Evolutionary conservation across 92 coral and sea anemone species (phyloP).

Genomic region (Porites evermanni): DNA sequence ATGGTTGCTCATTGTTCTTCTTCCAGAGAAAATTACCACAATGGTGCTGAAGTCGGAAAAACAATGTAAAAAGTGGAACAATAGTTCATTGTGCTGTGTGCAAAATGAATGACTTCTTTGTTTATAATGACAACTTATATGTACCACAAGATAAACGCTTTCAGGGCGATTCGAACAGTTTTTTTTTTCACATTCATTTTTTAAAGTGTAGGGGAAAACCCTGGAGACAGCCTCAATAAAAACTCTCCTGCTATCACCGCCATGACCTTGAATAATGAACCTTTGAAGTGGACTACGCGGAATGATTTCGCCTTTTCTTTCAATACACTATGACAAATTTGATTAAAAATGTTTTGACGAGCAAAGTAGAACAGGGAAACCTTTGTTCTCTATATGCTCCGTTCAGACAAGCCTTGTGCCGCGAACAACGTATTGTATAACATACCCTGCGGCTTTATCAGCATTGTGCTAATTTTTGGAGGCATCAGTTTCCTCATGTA

Average conservation of each 20-base stretch:
- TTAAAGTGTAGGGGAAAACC: not conserved
- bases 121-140: not conserved
- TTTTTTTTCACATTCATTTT: not conserved
- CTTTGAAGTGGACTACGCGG: not conserved
- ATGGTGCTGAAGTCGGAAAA: not conserved
- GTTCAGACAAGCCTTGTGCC: constrained; percentile 5
- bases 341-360: constrained; percentile 16
- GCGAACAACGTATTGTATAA: not conserved
- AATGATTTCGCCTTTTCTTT: not conserved
- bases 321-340: constrained; percentile 19
- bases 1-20: constrained; percentile 72
- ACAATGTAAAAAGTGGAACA: constrained; percentile 14
- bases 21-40: constrained; percentile 11
- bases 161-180: not conserved
- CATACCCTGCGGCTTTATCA: not conserved
- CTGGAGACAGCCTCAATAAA: not conserved
- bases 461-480: not conserved
- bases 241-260: not conserved
- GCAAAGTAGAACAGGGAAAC: not conserved
- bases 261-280: not conserved
- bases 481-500: not conserved
- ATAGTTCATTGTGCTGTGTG: constrained; percentile 9
- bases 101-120: constrained; percentile 30
- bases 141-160: not conserved
- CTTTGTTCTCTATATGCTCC: not conserved